Evolutionary conservation across 2,113 vertebrate genomes (phyloP), one percentile per base, ranked within the genome.

Genomic region (Capreolus pygargus): DNA sequence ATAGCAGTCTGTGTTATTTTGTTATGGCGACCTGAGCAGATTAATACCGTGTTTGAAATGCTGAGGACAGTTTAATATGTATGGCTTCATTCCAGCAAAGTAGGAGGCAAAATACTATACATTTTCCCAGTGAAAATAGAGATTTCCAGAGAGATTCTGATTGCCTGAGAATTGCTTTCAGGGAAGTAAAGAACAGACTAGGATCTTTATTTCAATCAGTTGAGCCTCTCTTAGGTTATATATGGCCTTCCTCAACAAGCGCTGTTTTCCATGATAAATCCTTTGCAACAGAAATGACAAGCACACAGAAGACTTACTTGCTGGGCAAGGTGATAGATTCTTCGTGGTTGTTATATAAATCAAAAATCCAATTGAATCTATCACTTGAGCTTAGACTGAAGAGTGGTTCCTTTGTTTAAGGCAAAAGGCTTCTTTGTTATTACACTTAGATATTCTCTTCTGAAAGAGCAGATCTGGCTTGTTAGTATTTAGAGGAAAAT

Each of bases 341-440:
- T 50, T 95, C 10, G 9, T 84, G 43, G 33, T 86, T 96, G 57
- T 70, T n/a, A 67, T 14, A 64, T 9, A 89, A 55, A 52, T 95
- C 79, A 90, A 57, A 87, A 94, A 84, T 90, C 47, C 67, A 96
- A 61, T n/a, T 61, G 84, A 88, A 85, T 82, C 39, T 96, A 92
- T 93, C 92, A 88, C 67, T 89, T 85, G 76, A 64, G n/a, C 7
- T 98, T 91, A 96, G 17, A 36, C 33, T 81, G 64, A 93, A 93
- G 82, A 88, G 33, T 17, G 3, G 17, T 82, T 45, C 21, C 61
- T 86, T 60, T 25, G n/a, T 86, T 30, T 45, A 33, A 50, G 89
- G 67, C 25, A 83, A 58, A 81, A 50, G 76, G 0, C 4, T 91
- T 86, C 67, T 89, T 86, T 67, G 28, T 96, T 81, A 89, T 43